Conservation (phyloP, 2,113 vertebrate species). For the Anhinga rufa region DNA sequence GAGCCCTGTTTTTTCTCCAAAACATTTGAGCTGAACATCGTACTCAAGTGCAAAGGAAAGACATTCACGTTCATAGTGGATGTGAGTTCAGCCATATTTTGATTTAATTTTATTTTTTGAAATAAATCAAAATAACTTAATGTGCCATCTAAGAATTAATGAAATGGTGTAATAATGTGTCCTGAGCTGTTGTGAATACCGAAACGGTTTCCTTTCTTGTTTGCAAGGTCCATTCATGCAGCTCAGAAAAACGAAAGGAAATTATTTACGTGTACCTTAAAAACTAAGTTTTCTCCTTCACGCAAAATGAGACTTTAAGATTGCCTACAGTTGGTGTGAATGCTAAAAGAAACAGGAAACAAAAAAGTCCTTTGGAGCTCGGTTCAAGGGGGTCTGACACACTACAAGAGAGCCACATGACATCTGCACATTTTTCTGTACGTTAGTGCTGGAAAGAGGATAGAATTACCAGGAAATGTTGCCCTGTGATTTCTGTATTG, state of each 20-base stretch:
- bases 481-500: conserved; percentile 64
- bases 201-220: not conserved
- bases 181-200: not conserved
- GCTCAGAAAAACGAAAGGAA: not conserved
- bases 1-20: not conserved
- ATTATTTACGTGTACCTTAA: conserved; percentile 32
- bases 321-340: conserved; percentile 31
- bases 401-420: conserved; percentile 37
- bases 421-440: conserved; percentile 50
- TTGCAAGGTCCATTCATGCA: not conserved
- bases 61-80: not conserved
- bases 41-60: not conserved
- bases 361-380: conserved; percentile 24
- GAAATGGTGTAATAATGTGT: not conserved
- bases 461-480: conserved; percentile 67
- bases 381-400: conserved; percentile 12
- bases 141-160: not conserved
- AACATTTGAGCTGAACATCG: not conserved
- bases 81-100: not conserved
- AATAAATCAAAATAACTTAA: not conserved
- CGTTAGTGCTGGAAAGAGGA: conserved; percentile 50
- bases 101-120: not conserved
- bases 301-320: conserved; percentile 30
- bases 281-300: not conserved
- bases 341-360: conserved; percentile 39